Percentiles rank a stretch among this genome's conserved stretches.
Conservation (phyloP, 2,113 vertebrate species). For the Callospermophilus lateralis region DNA sequence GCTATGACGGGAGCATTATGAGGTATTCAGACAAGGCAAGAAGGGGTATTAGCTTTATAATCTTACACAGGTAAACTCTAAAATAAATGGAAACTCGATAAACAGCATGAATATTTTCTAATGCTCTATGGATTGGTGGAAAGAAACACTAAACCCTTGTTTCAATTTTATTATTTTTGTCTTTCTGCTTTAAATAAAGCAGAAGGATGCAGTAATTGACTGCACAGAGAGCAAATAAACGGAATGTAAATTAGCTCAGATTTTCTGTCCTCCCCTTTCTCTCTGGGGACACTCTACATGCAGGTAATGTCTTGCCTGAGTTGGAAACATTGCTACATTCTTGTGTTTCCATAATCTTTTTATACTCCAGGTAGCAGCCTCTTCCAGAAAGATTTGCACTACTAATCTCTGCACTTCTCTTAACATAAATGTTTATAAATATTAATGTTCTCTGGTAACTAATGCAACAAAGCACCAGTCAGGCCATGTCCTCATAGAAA, state of each 20-base stretch:
- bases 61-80: background rate
- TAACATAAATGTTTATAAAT: slow-evolving; percentile 71
- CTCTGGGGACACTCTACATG: background rate
- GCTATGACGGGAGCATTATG: background rate
- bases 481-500: background rate
- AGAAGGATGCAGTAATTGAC: background rate
- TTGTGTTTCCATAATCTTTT: slow-evolving; percentile 65
- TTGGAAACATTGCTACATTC: background rate
- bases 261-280: background rate
- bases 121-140: background rate
- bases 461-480: background rate
- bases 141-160: background rate
- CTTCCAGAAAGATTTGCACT: slow-evolving; percentile 64
- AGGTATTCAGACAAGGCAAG: background rate
- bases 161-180: background rate
- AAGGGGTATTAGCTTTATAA: background rate
- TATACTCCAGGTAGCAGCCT: slow-evolving; percentile 38
- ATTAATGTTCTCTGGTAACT: background rate
- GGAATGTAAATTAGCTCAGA: slow-evolving; percentile 23
- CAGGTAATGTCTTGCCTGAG: slow-evolving; percentile 36
- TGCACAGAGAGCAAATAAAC: slow-evolving; percentile 27
- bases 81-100: background rate
- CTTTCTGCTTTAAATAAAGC: slow-evolving; percentile 47
- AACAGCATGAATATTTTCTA: slow-evolving; percentile 9
- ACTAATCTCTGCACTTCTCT: slow-evolving; percentile 59